phyloP scores from a whole-genome alignment of 2,797 vertebrate genomes.

The Pelochelys cantorii region DNA sequence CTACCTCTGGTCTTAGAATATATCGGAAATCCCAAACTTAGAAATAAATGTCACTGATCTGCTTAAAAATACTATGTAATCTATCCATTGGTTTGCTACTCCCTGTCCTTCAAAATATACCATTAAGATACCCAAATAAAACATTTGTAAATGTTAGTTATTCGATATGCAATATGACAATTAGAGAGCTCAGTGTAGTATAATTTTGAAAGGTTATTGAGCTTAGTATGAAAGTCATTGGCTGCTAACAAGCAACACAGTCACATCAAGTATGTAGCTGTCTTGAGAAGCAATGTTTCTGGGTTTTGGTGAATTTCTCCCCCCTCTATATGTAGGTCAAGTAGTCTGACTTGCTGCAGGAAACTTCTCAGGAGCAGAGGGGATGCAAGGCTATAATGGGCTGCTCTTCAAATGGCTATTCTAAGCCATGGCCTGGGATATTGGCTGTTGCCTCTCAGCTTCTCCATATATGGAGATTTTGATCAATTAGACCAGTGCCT shows the following conservation, averaged over 20 bases:
- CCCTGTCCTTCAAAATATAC: not conserved
- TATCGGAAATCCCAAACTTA: not conserved
- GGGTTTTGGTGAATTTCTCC: not conserved
- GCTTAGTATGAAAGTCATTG: not conserved
- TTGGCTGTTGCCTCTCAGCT: not conserved
- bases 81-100: not conserved
- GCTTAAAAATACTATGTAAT: not conserved
- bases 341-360: not conserved
- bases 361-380: not conserved
- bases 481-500: not conserved
- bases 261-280: not conserved
- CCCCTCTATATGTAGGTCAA: not conserved
- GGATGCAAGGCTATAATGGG: not conserved
- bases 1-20: not conserved
- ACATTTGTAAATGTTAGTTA: not conserved
- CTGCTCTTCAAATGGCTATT: not conserved
- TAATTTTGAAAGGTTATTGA: not conserved
- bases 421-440: not conserved
- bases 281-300: not conserved
- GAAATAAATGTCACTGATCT: not conserved
- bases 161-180: not conserved
- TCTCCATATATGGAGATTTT: not conserved
- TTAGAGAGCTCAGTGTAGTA: not conserved
- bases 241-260: not conserved
- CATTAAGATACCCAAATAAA: not conserved